Base-by-base conservation (phyloP, 2,888 invertebrate species). In the Athripsodes cinereus region DNA sequence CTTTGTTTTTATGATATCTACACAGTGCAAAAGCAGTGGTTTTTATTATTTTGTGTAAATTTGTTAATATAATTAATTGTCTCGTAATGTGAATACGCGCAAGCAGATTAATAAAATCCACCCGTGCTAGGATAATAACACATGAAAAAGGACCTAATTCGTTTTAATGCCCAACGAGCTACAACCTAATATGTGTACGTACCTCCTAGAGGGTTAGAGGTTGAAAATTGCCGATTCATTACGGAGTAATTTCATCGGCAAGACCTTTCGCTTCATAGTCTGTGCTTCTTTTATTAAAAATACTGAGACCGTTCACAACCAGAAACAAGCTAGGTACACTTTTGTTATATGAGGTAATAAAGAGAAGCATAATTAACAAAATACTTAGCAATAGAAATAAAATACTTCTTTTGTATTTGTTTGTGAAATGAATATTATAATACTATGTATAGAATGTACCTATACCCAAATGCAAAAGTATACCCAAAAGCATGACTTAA, bases 271-370 rank as follows among this genome's bases (percentile, higher is more conserved):
- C 16, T 11, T 11, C 22, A 18, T 8, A 20, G 19, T 40, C 16
- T 3, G 13, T 19, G 35, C 40, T 21, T 49, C 52, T 31, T 40
- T 49, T 34, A 52, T 46, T 20, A 49, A 50, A 22, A 18, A 44
- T 53, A 16, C 31, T 64, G 57, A 65, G 68, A 49, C 20, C 10
- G 19, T 40, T 16, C 40, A n/a, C n/a, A n/a, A n/a, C n/a, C n/a
- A n/a, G n/a, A n/a, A n/a, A n/a, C n/a, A n/a, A n/a, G n/a, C n/a
- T n/a, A n/a, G n/a, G n/a, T n/a, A n/a, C n/a, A n/a, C n/a, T n/a
- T n/a, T n/a, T n/a, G n/a, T n/a, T n/a, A n/a, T n/a, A n/a, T n/a
- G n/a, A n/a, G n/a, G n/a, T n/a, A n/a, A n/a, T n/a, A n/a, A n/a
- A n/a, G n/a, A n/a, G n/a, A n/a, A n/a, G n/a, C n/a, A n/a, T n/a